phyloP scores from a whole-genome alignment of 2,797 vertebrate species.

The Margarornis squamiger region DNA sequence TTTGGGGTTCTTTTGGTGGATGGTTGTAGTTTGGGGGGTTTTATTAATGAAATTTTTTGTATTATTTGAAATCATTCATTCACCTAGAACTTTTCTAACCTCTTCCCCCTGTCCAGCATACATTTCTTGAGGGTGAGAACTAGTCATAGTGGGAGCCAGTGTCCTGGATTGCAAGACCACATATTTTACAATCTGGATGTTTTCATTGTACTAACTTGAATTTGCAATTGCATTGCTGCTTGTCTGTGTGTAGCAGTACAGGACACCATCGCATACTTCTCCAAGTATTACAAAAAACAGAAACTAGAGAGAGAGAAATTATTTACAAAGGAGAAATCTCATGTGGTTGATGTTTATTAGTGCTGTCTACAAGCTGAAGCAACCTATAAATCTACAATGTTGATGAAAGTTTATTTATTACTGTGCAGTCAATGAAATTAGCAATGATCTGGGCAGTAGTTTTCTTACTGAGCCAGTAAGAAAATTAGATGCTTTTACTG shows the following conservation, averaged over 20 bases:
- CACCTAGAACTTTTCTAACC: background rate
- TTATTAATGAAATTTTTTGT: background rate
- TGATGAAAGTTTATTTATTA: background rate
- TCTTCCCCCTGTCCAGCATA: background rate
- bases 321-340: background rate
- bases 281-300: background rate
- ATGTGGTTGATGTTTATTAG: background rate
- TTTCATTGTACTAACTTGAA: background rate
- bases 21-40: background rate
- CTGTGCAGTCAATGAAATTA: background rate
- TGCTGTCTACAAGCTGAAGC: background rate
- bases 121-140: background rate
- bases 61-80: background rate
- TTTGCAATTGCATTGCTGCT: background rate
- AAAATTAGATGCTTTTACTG: conserved; percentile 10
- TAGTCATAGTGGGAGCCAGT: background rate
- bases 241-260: background rate
- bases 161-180: background rate
- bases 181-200: background rate
- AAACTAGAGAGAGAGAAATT: background rate
- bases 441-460: background rate
- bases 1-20: background rate
- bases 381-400: background rate
- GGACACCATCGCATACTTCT: background rate
- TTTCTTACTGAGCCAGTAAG: background rate